Evolutionary conservation across 2,797 vertebrate species (phyloP).

Genomic region (Hyperoplus lanceolatus): DNA sequence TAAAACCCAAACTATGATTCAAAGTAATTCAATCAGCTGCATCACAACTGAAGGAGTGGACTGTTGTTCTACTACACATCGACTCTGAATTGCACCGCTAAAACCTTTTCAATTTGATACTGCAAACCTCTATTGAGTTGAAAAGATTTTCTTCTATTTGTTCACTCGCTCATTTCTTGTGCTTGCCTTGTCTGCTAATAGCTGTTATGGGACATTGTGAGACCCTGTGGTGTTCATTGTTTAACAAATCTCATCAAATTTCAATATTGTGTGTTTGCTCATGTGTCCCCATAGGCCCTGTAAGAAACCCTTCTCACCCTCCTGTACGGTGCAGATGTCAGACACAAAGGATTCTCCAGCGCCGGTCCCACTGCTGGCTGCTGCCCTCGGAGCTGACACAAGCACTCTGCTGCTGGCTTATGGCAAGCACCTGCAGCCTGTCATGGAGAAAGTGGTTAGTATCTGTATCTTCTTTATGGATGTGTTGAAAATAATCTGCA

Average conservation of each 20-base stretch:
- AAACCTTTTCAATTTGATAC: not conserved
- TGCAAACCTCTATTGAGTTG: not conserved
- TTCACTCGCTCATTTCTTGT: not conserved
- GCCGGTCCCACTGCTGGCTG: constrained; percentile 92
- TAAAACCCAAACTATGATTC: not conserved
- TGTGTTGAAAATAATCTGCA: no score
- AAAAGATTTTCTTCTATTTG: not conserved
- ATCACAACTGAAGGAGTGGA: not conserved
- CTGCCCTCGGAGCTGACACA: constrained; percentile 87
- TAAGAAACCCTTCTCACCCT: constrained; percentile 95
- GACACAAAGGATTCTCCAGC: constrained; percentile 85
- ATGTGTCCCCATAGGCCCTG: constrained; percentile 86
- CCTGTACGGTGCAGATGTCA: constrained; percentile 93
- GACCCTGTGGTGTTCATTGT: not conserved
- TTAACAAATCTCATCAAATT: not conserved
- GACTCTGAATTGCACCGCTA: not conserved
- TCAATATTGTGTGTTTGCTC: not conserved
- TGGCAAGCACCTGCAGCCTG: constrained; percentile 92
- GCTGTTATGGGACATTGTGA: not conserved
- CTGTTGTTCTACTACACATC: not conserved
- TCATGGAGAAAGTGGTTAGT: constrained; percentile 94
- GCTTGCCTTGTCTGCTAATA: constrained; percentile 14
- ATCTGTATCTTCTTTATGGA: no score
- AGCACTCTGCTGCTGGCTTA: constrained; percentile 90
- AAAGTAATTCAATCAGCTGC: not conserved